Conservation (phyloP, 2,888 invertebrate genomes). For the Parnassius smintheus region DNA sequence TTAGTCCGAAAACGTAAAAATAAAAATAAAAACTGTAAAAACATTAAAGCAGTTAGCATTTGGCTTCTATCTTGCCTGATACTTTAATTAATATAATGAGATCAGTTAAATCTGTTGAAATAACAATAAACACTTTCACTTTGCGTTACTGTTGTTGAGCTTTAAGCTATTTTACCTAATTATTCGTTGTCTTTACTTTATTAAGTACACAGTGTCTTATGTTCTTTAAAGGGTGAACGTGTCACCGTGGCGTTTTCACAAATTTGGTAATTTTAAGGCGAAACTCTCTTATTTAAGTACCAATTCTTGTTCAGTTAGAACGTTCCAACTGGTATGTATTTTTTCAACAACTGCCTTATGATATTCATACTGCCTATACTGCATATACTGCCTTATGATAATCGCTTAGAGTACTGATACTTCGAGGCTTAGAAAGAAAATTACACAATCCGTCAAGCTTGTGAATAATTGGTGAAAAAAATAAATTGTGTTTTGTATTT, state of each 20-base stretch:
- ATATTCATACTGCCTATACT: too few relatives aligned
- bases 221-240: background rate
- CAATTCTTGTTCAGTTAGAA: slow-evolving; percentile 3
- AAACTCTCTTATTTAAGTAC: slow-evolving; percentile 7
- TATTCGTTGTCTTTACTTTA: slow-evolving; percentile 20
- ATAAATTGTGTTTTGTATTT: too few relatives aligned
- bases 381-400: slow-evolving; percentile 7
- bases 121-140: slow-evolving; percentile 14
- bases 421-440: too few relatives aligned
- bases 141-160: slow-evolving; percentile 14
- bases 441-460: too few relatives aligned
- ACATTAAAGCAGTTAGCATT: too few relatives aligned
- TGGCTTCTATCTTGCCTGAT: too few relatives aligned
- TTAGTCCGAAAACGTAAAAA: too few relatives aligned
- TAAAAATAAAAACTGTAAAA: too few relatives aligned
- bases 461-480: too few relatives aligned
- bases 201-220: slow-evolving; percentile 10
- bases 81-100: slow-evolving; percentile 16
- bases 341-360: slow-evolving; percentile 9
- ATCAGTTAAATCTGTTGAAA: slow-evolving; percentile 6
- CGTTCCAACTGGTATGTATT: slow-evolving; percentile 2
- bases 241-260: background rate
- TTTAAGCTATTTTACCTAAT: slow-evolving; percentile 19
- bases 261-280: slow-evolving; percentile 3
- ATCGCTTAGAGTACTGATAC: background rate